Conservation (phyloP, 2,797 vertebrate species). For the Typhlichthys eigenmanni region DNA sequence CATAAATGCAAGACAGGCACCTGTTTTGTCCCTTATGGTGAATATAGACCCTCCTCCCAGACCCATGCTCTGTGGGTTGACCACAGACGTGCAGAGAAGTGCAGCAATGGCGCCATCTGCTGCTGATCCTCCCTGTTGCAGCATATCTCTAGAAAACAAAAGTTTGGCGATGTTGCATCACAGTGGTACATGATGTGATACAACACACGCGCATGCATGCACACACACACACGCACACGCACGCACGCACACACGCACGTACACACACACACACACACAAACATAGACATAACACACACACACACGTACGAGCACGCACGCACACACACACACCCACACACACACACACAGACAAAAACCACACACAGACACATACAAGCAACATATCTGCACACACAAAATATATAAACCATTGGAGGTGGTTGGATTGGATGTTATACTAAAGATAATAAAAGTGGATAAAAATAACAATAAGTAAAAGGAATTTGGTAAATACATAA, state of each 20-base stretch:
- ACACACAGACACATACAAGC: background rate
- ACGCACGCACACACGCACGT: background rate
- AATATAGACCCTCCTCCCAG: conserved; percentile 90
- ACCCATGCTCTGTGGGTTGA: conserved; percentile 96
- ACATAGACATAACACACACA: no score
- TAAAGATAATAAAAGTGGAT: no score
- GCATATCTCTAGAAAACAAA: conserved; percentile 75
- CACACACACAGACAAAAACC: conserved; percentile 2
- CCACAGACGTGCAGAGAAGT: conserved; percentile 85
- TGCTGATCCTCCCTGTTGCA: conserved; percentile 84
- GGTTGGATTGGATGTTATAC: no score
- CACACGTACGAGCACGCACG: no score
- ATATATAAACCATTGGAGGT: background rate
- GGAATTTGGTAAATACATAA: no score
- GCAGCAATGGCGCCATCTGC: conserved; percentile 91
- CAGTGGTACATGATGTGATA: conserved; percentile 1
- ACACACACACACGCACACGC: background rate
- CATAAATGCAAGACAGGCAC: conserved; percentile 58
- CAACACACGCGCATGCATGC: background rate
- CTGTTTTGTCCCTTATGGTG: conserved; percentile 83
- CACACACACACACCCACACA: background rate
- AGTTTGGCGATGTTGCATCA: conserved; percentile 7
- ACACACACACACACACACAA: background rate
- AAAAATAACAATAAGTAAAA: no score
- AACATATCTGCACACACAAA: background rate